These are phyloP conservation scores for Erethizon dorsatum DNA, from an alignment of 2,797 vertebrate genomes.

Conservation along the genomic window DNA sequence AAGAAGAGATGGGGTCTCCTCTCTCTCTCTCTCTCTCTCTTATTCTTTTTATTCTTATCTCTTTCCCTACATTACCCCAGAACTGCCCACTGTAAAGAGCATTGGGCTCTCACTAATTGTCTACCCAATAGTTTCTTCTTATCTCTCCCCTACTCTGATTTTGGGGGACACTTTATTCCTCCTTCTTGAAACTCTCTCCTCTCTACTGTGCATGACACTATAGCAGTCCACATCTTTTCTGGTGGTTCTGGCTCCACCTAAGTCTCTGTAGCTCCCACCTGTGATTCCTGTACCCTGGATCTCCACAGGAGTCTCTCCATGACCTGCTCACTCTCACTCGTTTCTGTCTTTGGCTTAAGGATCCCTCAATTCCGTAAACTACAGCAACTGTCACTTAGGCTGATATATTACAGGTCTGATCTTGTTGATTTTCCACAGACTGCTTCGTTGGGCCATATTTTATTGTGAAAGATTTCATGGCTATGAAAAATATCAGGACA, in stretches of 20 bases:
- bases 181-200: not conserved
- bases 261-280: not conserved
- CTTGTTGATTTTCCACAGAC: conserved; percentile 37
- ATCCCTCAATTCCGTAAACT: not conserved
- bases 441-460: conserved; percentile 72
- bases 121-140: conserved; percentile 14
- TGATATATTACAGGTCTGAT: conserved; percentile 67
- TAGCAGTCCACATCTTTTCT: not conserved
- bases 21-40: not conserved
- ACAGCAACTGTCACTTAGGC: not conserved
- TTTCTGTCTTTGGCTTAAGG: not conserved
- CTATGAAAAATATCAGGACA: conserved; percentile 66
- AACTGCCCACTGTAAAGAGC: not conserved
- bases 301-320: not conserved
- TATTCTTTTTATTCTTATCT: conserved; percentile 11
- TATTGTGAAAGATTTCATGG: conserved; percentile 70
- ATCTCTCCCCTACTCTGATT: not conserved
- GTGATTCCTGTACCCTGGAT: not conserved
- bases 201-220: not conserved
- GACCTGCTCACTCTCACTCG: not conserved
- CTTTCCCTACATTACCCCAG: not conserved
- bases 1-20: not conserved
- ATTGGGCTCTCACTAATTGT: not conserved
- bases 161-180: not conserved
- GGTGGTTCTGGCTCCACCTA: not conserved